phyloP scores from a whole-genome alignment of 2,113 vertebrate genomes.

The Caranx melampygus region DNA sequence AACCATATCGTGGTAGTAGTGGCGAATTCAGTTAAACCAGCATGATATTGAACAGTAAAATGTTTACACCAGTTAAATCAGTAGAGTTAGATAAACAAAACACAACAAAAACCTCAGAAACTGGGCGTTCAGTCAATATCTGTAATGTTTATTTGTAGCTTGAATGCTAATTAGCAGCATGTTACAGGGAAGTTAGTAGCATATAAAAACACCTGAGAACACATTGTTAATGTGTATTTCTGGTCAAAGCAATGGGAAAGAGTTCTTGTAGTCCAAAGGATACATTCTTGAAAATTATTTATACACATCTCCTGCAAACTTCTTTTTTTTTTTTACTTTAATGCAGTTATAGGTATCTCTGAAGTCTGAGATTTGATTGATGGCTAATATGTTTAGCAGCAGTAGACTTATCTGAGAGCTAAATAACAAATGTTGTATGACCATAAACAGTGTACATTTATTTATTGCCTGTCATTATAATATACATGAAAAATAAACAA shows the following conservation, averaged over 20 bases:
- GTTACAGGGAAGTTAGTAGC: background rate
- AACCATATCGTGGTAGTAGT: rapidly evolving
- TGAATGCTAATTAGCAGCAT: background rate
- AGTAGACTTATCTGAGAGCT: background rate
- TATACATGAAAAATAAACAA: background rate
- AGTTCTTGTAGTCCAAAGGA: background rate
- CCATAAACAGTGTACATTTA: background rate
- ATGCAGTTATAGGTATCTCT: too few species aligned
- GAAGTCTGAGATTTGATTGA: too few species aligned
- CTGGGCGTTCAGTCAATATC: background rate
- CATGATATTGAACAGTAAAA: background rate
- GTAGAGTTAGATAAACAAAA: background rate
- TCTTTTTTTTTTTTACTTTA: background rate
- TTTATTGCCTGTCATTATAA: background rate
- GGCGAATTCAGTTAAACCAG: background rate
- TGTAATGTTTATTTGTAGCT: background rate
- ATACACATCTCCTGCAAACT: background rate
- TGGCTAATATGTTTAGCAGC: background rate
- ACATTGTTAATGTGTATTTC: background rate
- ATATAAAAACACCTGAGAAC: background rate
- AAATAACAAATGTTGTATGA: background rate
- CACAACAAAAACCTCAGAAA: background rate
- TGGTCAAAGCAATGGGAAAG: background rate
- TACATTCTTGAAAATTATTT: background rate
- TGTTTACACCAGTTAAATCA: too few species aligned